Evolutionary conservation across 2,888 invertebrate species (phyloP), one percentile per base, ranked within the genome.

Genomic region (Halictus ligatus): DNA sequence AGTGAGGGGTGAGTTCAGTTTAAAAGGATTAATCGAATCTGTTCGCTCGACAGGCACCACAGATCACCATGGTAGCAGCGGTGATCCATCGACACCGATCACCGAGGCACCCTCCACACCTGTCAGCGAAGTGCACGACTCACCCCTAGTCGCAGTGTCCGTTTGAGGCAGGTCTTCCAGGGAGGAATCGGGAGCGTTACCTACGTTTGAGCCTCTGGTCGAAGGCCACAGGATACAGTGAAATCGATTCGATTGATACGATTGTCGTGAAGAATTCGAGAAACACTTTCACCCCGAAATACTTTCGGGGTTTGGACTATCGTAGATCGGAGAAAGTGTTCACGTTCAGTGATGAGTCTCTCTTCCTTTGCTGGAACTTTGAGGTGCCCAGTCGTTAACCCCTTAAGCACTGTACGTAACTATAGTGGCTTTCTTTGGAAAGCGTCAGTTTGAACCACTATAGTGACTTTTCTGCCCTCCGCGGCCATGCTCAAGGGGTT

Each of bases 101-200:
- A 95, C 95, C 48, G 95, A 95, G 84, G 92, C 92, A 25, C 95
- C 95, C 8, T 94, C 95, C n/a, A 95, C 94, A 0, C 94, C 94
- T 8, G 92, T 94, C 54, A 95, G 94, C 89, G 95, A 94, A 79
- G 93, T 92, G 29, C 91, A 87, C 25, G 93, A 93, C 64, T 90
- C 93, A 15, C 93, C 92, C 73, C 81, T 94, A 54, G 85, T 91
- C 2, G 89, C 92, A 46, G 90, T 92, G 46, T 90, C 93, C 1
- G 92, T 93, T 74, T 94, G 90, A 94, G 82, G 84, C n/a, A 69
- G 77, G 75, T 90, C 84, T 87, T 89, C 60, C 67, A 75, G 54
- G 88, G 88, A 80, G 84, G 76, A 81, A 69, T 81, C 67, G 84
- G 80, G 78, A 80, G 60, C 50, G 75, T 67, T 73, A 88, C 72